A percentile compares a stretch with the other conserved stretches of the same genome.
phyloP scores from a whole-genome alignment of 2,888 invertebrate genomes.

The Drosophila parthenogenetica region DNA sequence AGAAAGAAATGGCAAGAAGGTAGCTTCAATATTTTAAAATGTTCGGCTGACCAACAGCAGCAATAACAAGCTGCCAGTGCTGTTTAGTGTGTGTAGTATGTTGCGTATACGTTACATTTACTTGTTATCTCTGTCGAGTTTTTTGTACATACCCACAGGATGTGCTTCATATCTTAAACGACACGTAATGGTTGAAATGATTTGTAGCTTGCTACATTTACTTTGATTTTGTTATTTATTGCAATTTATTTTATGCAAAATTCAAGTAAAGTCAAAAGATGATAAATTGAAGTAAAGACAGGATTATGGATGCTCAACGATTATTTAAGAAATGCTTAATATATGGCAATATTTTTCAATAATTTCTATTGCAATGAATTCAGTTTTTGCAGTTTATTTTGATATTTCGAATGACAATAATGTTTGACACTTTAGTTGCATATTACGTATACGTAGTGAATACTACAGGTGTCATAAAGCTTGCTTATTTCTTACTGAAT shows the following conservation, averaged over 20 bases:
- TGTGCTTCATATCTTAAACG: neutral
- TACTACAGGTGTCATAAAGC: neutral
- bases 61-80: conserved; percentile 21
- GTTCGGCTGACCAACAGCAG: neutral
- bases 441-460: neutral
- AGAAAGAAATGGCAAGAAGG: neutral
- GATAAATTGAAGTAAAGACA: too few relatives aligned
- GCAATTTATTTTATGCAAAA: too few relatives aligned
- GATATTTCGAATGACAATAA: too few relatives aligned
- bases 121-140: conserved; percentile 5
- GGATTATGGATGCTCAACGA: too few relatives aligned
- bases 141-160: neutral
- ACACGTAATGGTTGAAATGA: neutral
- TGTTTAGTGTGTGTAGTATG: conserved; percentile 13
- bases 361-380: too few relatives aligned
- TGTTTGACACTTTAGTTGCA: neutral
- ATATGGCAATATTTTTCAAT: too few relatives aligned
- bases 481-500: neutral
- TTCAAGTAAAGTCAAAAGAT: too few relatives aligned
- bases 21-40: neutral
- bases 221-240: neutral
- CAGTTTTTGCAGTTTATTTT: neutral
- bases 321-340: too few relatives aligned
- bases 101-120: conserved; percentile 11
- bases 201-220: neutral